Evolutionary conservation across 2,113 vertebrate genomes (phyloP), one percentile per base, ranked within the genome.

Genomic region (Limnothrissa miodon): DNA sequence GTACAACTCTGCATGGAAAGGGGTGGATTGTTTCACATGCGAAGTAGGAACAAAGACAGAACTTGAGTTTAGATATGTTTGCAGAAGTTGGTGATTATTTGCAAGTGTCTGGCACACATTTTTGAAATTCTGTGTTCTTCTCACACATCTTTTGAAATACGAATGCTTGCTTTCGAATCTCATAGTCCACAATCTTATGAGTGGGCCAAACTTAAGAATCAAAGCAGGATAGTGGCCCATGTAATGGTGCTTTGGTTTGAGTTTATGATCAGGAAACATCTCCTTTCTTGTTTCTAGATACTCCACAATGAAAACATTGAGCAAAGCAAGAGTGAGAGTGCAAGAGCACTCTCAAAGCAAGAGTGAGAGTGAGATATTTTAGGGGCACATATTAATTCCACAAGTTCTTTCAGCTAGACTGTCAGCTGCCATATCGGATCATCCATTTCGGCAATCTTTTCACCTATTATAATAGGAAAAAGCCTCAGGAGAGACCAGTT

Each of bases 211-310:
- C 4, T 74, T 89, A 7, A 89, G 59, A 25, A 81, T 88, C 80
- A 86, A 62, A 39, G 79, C 42, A 29, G 83, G 36, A 21, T 85
- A 85, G 36, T 88, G 82, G 33, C n/a, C n/a, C n/a, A 88, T 33
- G 45, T 88, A 83, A 59, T 88, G 85, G 46, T 89, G 83, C n/a
- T 88, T 88, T 19, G 80, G 83, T 85, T 88, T 88, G 17, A 87
- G 78, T 45, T 36, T n/a, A 3, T 86, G 44, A 44, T 53, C 53
- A 80, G 81, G 80, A 86, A 85, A 87, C 17, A 82, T 21, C 6
- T 83, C 21, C 45, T 85, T 85, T 33, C 86, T 83, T 86, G 79
- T 83, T 45, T 85, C 79, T 23, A 87, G 29, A 84, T 87, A 86
- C 3, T 89, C 86, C 7, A 3, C 5, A 33, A 87, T 79, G 3